Evolutionary conservation across 2,888 invertebrate genomes (phyloP).

Genomic region (Trachelus stipa): DNA sequence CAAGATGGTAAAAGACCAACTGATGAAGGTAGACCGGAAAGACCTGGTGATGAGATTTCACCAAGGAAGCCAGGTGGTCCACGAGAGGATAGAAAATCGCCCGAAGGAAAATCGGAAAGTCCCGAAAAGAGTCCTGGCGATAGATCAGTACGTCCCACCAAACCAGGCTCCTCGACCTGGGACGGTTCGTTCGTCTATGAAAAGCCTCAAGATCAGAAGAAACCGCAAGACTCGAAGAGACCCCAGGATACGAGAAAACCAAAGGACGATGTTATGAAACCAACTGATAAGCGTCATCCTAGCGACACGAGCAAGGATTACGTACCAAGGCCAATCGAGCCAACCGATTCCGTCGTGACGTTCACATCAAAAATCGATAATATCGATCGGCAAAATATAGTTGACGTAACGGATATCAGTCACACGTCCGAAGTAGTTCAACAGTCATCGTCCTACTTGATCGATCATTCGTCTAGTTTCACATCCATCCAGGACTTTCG

Average conservation of each 20-base stretch:
- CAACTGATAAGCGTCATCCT: slow-evolving; percentile 7
- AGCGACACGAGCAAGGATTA: slow-evolving; percentile 3
- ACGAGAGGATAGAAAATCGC: neutral
- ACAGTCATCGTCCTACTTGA: slow-evolving; percentile 44
- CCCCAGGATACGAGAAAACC: slow-evolving; percentile 29
- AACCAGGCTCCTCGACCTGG: slow-evolving; percentile 57
- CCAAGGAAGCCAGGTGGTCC: slow-evolving; percentile 16
- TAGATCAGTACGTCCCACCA: slow-evolving; percentile 42
- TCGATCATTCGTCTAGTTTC: slow-evolving; percentile 55
- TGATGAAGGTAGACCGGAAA: slow-evolving; percentile 13
- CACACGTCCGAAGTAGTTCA: slow-evolving; percentile 56
- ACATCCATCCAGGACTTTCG: slow-evolving; percentile 51
- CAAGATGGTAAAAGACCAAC: slow-evolving; percentile 16
- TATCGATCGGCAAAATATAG: slow-evolving; percentile 43
- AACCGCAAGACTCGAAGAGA: slow-evolving; percentile 19
- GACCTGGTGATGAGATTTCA: slow-evolving; percentile 11
- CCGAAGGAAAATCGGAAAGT: slow-evolving; percentile 18
- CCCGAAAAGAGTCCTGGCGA: slow-evolving; percentile 43
- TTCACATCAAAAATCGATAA: slow-evolving; percentile 18
- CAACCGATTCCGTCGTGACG: neutral
- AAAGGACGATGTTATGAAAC: slow-evolving; percentile 9
- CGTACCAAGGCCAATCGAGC: neutral
- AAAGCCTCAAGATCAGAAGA: slow-evolving; percentile 34
- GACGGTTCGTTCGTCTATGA: slow-evolving; percentile 54
- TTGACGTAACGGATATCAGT: slow-evolving; percentile 66